Evolutionary conservation across 1,140 invertebrate species (phyloP).

Genomic region (Ips typographus): DNA sequence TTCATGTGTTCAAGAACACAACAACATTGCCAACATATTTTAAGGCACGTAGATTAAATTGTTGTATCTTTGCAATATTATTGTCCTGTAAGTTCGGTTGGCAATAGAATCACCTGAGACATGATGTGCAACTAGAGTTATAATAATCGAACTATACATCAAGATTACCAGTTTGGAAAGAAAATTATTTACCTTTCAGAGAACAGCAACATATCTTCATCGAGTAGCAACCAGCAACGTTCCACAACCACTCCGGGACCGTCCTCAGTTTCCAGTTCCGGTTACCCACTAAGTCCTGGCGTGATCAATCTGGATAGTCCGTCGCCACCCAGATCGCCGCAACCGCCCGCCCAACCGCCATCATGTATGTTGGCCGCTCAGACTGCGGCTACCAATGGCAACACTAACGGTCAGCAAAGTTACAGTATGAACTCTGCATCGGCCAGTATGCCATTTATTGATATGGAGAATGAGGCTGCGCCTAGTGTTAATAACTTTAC

Average conservation of each 20-base stretch:
- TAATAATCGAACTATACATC: background rate
- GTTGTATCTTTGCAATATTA: too few species aligned
- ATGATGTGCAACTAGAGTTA: too few species aligned
- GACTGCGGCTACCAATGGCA: slow-evolving; percentile 2
- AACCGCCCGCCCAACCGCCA: slow-evolving; percentile 14
- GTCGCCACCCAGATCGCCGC: slow-evolving; percentile 55
- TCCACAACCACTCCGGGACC: slow-evolving; percentile 52
- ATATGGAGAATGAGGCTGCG: slow-evolving; percentile 41
- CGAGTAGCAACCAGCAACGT: slow-evolving; percentile 48
- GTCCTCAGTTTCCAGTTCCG: slow-evolving; percentile 58
- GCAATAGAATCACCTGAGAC: too few species aligned
- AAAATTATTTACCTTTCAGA: slow-evolving; percentile 25
- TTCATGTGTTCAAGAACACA: too few species aligned
- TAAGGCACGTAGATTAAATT: too few species aligned
- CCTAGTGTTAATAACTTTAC: slow-evolving; percentile 21
- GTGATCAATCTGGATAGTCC: slow-evolving; percentile 62
- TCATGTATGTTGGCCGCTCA: slow-evolving; percentile 40
- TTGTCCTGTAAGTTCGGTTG: too few species aligned
- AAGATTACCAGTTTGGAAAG: background rate
- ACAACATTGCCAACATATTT: too few species aligned
- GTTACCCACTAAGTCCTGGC: slow-evolving; percentile 55
- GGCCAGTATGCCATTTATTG: slow-evolving; percentile 41
- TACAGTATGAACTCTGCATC: slow-evolving; percentile 12
- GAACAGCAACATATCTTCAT: slow-evolving; percentile 35
- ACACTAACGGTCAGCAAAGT: slow-evolving; percentile 28